phyloP scores from a whole-genome alignment of 2,113 vertebrate genomes.

The Psettodes erumei region DNA sequence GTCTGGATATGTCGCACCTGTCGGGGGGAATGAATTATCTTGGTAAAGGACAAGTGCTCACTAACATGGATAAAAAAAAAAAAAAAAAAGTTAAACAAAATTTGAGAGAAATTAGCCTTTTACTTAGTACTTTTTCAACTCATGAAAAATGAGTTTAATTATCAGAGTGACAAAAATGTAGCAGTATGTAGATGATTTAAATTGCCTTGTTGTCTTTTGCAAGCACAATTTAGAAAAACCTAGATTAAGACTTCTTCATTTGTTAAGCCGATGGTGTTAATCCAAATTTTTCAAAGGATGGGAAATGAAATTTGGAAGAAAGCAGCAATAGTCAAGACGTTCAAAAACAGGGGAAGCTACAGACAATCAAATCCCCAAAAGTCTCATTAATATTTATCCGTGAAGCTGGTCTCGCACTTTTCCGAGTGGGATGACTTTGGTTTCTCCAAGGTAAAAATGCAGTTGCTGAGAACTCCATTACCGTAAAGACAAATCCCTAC shows the following conservation, averaged over 20 bases:
- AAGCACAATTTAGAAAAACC: too few species aligned
- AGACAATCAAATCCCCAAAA: not conserved
- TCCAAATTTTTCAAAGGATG: not conserved
- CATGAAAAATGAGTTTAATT: too few species aligned
- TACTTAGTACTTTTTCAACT: too few species aligned
- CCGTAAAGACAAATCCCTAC: not conserved
- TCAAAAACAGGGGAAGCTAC: not conserved
- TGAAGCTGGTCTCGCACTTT: not conserved
- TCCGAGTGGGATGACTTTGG: not conserved
- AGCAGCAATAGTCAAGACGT: not conserved
- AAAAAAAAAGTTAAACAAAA: too few species aligned
- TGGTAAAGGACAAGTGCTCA: too few species aligned
- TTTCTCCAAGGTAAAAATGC: not conserved
- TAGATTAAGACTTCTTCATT: too few species aligned
- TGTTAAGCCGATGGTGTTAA: not conserved
- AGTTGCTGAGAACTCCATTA: not conserved
- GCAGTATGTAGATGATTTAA: not conserved
- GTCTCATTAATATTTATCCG: conserved; percentile 6
- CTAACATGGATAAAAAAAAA: too few species aligned
- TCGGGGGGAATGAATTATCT: too few species aligned
- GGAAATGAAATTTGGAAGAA: not conserved
- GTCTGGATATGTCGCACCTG: too few species aligned
- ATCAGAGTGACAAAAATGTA: not conserved
- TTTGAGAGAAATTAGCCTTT: too few species aligned
- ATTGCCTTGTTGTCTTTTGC: not conserved